Base-by-base conservation (phyloP, 2,797 vertebrate genomes). In the Euthynnus affinis region DNA sequence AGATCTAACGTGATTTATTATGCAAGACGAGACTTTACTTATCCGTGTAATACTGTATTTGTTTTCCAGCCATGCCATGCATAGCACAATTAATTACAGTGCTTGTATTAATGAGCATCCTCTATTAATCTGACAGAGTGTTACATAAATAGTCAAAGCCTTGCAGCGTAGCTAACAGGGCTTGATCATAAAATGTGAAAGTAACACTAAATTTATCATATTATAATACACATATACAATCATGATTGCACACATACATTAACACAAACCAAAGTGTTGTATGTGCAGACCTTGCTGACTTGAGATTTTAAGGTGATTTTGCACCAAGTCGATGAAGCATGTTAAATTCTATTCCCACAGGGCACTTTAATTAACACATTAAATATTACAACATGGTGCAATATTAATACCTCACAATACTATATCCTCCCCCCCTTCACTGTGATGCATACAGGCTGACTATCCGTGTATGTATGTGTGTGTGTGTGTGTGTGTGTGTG, bases 291-390 rank as follows among this genome's bases (percentile, higher is more conserved):
- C 52, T 75, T 70, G 52, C 25, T 77, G 72, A 74, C 48, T 76
- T 65, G 53, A 68, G 57, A 81, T 80, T 83, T 76, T 81, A 80
- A 88, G 74, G 78, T 81, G 77, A 78, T 86, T 87, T 87, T 81
- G 66, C 60, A 82, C 60, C 42, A 67, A 80, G n/a, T 69, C 61
- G n/a, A 57, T 77, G 81, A 84, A 78, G 81, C 81, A 44, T 87
- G 77, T 75, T 61, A 27, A 29, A 61, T 65, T 78, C 3, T 68
- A 55, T 72, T 78, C 82, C 88, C 85, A 70, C 53, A 34, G 22
- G 89, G 60, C 71, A 73, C 71, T 88, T 87, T 92, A 92, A 92
- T 92, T 87, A 92, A 90, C 87, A 76, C 78, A 61, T 86, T 87
- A 85, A 89, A 88, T 84, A 87, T 86, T 85, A 80, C 53, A 90